These are phyloP conservation scores for Cydia splendana DNA, from an alignment of 1,140 invertebrate genomes.

Conservation along the genomic window DNA sequence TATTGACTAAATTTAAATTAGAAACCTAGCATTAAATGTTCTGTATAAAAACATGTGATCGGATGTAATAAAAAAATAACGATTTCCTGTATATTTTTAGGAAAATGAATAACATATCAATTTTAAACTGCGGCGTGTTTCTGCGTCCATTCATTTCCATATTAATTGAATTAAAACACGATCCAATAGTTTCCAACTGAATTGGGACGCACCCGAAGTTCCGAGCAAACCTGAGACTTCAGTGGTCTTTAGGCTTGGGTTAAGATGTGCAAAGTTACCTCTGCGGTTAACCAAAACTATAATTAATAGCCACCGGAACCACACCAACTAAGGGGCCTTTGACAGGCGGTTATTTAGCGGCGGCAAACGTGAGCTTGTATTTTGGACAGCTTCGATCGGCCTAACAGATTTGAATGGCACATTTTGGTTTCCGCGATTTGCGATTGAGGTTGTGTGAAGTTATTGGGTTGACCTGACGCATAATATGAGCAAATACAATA, in stretches of 20 bases:
- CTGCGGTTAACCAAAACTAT: background rate
- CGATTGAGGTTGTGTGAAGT: background rate
- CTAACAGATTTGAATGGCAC: constrained; percentile 11
- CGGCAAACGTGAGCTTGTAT: constrained; percentile 25
- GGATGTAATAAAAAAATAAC: no score
- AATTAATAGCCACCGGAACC: background rate
- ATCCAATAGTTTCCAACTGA: constrained; percentile 17
- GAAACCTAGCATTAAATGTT: no score
- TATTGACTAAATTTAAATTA: no score
- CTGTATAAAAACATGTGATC: no score
- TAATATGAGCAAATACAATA: background rate
- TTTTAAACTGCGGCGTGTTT: background rate
- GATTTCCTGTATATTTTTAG: background rate
- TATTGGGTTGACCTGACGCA: background rate
- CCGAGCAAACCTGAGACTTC: constrained; percentile 16
- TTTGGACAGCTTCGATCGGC: background rate
- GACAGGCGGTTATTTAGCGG: background rate
- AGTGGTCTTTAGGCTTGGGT: background rate
- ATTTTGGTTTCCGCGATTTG: background rate
- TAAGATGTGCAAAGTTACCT: constrained; percentile 15
- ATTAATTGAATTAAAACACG: constrained; percentile 19
- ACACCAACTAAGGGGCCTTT: background rate
- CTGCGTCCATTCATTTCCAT: background rate
- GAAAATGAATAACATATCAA: background rate
- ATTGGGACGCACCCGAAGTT: background rate